Evolutionary conservation across 1,140 invertebrate species (phyloP), one percentile per base, ranked within the genome.

Genomic region (Hycleus cichorii): DNA sequence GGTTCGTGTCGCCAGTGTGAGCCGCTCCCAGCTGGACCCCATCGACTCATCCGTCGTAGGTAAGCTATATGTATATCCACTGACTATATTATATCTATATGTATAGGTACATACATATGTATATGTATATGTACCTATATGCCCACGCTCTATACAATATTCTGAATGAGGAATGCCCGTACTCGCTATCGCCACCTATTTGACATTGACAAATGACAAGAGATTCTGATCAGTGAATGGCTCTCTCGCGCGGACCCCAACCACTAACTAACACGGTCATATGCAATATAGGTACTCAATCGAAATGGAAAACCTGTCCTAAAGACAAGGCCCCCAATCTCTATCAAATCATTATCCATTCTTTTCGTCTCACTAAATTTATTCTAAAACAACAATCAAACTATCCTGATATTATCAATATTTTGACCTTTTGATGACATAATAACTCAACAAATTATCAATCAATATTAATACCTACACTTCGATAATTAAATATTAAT

Each of bases 1-100:
- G 81, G 39, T 83, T 81, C 68, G 81, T 83, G 52, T 82, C 81
- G 53, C 81, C 81, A 25, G 81, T 84, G 63, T 84, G 80, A 77
- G 64, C 70, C 59, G 59, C 58, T 64, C 64, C 60, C 53, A 60
- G 61, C 58, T 64, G 66, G 61, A 68, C 62, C 62, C 25, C 42
- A 40, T 44, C 52, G 61, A 58, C 62, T 61, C 64, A 58, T 63
- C 60, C 57, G 47, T 47, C 32, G 32, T 57, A 67, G 65, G 62
- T 65, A 54, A 64, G 60, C 32, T 32, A 1, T 18, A 1, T 18
- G 18, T 18, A 18, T 18, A 18, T 18, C 18, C 18, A 18, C 18
- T 18, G 18, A 32, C 32, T 7, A 32, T 32, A 32, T 32, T 32
- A 32, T 32, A 32, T 32, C 32, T 65, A 47, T 56, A 47, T 53